Base-by-base conservation (phyloP, 1,140 invertebrate genomes). In the Gonatopus flavifemur region DNA sequence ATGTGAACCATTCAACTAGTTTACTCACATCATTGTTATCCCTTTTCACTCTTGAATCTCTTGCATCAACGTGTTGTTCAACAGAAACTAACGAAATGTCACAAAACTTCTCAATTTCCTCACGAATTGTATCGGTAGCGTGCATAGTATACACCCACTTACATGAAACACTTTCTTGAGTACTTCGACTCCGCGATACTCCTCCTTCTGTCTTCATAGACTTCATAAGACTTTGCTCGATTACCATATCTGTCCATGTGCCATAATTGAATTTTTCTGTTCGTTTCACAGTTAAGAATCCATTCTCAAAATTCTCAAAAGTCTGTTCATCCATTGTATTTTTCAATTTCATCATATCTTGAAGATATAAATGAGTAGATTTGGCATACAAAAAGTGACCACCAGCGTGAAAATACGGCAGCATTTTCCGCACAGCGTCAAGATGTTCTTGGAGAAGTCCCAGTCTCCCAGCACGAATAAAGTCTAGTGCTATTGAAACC, bases 31-130 rank as follows among this genome's bases (percentile, higher is more conserved):
- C 70, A 52, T 40, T 30, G 55, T 52, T 54, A 57, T 77, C 70
- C 55, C 56, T 68, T 48, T 66, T 63, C 24, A 70, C 45, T 44
- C 74, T 52, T 30, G 71, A 67, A 62, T 68, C 57, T 38, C 69
- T 64, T n/a, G 57, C 50, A 63, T 76, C 72, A 47, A 73, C 64
- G 61, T 78, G 72, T 52, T 79, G 72, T 6, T 78, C 68, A 2
- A 53, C 64, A 15, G 71, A 66, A 47, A 53, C 53, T 16, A 66
- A 62, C n/a, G 55, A 53, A 51, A 70, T 53, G 16, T 59, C 57
- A 55, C 57, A 64, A 51, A 67, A 66, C 21, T 49, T 15, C 49
- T 68, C 62, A 19, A 68, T 59, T 59, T 55, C 45, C n/a, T 59
- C 58, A 55, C 59, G 63, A 62, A 67, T 58, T 31, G 50, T 57